Percentiles rank a stretch among this genome's conserved stretches.
These are phyloP conservation scores for Melanotaenia nigrans DNA, from an alignment of 2,797 vertebrate species.

Conservation along the genomic window DNA sequence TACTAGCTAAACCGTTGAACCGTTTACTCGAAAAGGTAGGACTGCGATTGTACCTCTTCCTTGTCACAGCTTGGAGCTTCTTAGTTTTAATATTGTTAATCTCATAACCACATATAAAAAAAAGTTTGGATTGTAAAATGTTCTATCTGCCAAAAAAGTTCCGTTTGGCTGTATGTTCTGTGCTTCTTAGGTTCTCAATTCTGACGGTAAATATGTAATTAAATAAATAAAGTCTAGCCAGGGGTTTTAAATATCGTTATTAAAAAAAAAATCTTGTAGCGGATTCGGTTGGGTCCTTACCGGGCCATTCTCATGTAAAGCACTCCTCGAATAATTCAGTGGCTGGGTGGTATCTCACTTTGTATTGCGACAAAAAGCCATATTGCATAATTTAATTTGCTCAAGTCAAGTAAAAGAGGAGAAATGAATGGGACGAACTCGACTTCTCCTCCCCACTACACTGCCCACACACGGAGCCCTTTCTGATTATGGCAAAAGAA, in stretches of 20 bases:
- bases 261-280: conserved; percentile 66
- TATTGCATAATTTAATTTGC: conserved; percentile 99
- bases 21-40: conserved; percentile 47
- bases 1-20: conserved; percentile 26
- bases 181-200: neutral
- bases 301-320: conserved; percentile 97
- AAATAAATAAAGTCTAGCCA: neutral
- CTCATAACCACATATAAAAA: neutral
- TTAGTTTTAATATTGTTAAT: neutral
- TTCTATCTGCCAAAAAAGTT: neutral
- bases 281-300: conserved; percentile 81
- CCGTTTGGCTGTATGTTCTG: neutral
- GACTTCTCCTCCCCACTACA: conserved; percentile 99
- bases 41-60: conserved; percentile 2
- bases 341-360: conserved; percentile 99
- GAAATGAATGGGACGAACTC: conserved; percentile 97
- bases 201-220: neutral
- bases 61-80: neutral
- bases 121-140: neutral
- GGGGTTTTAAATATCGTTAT: conserved; percentile 1
- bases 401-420: conserved; percentile 96
- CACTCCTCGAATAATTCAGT: conserved; percentile 91
- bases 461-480: conserved; percentile 99
- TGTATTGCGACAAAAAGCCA: conserved; percentile 98
- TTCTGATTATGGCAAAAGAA: conserved; percentile 99